phyloP scores from a whole-genome alignment of 2,888 invertebrate genomes.

The Didymodactylos carnosus region DNA sequence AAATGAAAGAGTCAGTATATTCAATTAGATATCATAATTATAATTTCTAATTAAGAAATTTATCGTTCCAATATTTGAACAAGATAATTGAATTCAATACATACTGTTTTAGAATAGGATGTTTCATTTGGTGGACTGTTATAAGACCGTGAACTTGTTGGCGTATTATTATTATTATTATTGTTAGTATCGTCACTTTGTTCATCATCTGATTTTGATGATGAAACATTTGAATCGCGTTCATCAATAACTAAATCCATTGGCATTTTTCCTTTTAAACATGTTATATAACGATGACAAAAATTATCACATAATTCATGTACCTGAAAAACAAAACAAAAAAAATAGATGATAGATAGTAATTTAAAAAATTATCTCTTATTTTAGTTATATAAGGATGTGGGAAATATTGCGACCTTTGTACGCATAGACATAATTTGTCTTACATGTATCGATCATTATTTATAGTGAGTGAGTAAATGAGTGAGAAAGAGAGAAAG shows the following conservation, averaged over 20 bases:
- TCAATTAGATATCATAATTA: no score
- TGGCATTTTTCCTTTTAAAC: constrained; percentile 99
- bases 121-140: not conserved
- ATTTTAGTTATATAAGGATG: no score
- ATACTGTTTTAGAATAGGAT: no score
- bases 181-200: not conserved
- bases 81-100: no score
- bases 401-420: no score
- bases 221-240: constrained; percentile 19
- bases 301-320: constrained; percentile 99
- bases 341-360: not conserved
- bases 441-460: no score
- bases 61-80: no score
- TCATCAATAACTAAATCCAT: constrained; percentile 99
- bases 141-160: not conserved
- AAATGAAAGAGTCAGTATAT: no score
- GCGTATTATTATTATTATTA: not conserved
- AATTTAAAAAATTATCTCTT: not conserved
- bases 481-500: no score
- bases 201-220: not conserved
- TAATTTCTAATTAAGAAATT: no score
- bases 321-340: constrained; percentile 48
- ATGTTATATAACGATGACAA: constrained; percentile 99
- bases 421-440: no score
- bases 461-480: not conserved